Percentiles rank a stretch among this genome's conserved stretches.
Conservation (phyloP, 1,140 invertebrate genomes). For the Drosophila saltans region DNA sequence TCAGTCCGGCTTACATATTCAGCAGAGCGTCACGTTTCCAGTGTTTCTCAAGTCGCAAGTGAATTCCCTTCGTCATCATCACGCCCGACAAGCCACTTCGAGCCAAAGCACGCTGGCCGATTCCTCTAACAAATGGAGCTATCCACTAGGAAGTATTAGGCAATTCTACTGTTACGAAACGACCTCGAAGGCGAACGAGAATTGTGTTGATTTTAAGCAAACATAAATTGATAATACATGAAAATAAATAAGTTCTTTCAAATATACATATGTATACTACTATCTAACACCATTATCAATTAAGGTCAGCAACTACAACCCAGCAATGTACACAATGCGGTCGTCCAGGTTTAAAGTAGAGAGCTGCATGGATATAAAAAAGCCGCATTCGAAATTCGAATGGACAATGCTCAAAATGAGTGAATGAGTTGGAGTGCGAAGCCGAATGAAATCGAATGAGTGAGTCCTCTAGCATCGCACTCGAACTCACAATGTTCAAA, state of each 20-base stretch:
- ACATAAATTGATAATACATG: slow-evolving; percentile 1
- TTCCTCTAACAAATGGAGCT: slow-evolving; percentile 35
- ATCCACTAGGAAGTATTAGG: slow-evolving; percentile 31
- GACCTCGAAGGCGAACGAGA: slow-evolving; percentile 27
- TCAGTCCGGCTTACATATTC: slow-evolving; percentile 47
- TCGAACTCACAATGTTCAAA: no score
- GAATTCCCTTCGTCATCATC: slow-evolving; percentile 47
- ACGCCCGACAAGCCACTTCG: slow-evolving; percentile 22
- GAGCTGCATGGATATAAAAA: no score
- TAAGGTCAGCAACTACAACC: no score
- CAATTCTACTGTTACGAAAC: slow-evolving; percentile 44
- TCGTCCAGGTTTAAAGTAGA: no score
- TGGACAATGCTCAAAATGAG: no score
- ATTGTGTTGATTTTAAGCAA: slow-evolving; percentile 40
- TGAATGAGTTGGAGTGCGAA: no score
- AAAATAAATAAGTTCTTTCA: slow-evolving; percentile 15
- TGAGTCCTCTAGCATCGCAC: no score
- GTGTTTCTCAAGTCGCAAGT: slow-evolving; percentile 62
- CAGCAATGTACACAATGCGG: no score
- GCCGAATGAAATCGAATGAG: no score
- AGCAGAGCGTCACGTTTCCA: slow-evolving; percentile 59
- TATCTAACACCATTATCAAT: no score
- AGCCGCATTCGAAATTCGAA: no score
- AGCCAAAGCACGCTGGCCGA: slow-evolving; percentile 39
- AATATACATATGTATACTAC: slow-evolving; percentile 6